phyloP scores from a whole-genome alignment of 1,140 invertebrate species.

The Pemphigus obesinymphae region DNA sequence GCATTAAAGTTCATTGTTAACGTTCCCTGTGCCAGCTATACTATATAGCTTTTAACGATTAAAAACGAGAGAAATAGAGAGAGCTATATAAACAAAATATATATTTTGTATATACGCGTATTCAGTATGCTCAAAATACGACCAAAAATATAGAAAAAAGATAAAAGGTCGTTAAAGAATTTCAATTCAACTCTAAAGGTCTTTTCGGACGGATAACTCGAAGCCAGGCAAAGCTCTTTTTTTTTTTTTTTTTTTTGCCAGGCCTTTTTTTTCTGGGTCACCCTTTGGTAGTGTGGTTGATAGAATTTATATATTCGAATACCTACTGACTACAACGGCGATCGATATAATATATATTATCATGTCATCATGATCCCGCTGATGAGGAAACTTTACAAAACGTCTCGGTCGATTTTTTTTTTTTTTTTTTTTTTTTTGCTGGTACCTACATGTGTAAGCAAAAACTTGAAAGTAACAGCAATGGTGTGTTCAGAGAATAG shows the following conservation, averaged over 20 bases:
- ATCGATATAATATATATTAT: neutral
- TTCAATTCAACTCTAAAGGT: conserved; percentile 4
- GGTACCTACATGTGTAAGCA: too few relatives aligned
- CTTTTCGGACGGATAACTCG: neutral
- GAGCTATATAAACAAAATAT: neutral
- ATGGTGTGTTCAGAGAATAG: too few relatives aligned
- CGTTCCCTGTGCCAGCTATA: neutral
- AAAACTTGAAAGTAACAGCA: too few relatives aligned
- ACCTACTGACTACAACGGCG: neutral
- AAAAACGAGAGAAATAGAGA: neutral
- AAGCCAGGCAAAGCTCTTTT: too few relatives aligned
- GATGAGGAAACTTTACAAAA: neutral
- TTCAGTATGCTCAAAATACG: neutral
- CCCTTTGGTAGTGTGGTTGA: neutral
- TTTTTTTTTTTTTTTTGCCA: too few relatives aligned
- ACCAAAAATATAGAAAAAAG: neutral
- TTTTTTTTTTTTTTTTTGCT: too few relatives aligned
- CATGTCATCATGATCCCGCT: neutral
- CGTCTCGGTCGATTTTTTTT: too few relatives aligned
- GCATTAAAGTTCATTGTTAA: conserved; percentile 5
- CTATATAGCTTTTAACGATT: neutral
- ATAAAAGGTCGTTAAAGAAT: conserved; percentile 17
- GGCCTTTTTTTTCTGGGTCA: conserved; percentile 5
- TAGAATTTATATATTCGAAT: conserved; percentile 3
- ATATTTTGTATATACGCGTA: neutral